Evolutionary conservation across 2,888 invertebrate species (phyloP), one percentile per base, ranked within the genome.

Genomic region (Diadegma fenestrale): DNA sequence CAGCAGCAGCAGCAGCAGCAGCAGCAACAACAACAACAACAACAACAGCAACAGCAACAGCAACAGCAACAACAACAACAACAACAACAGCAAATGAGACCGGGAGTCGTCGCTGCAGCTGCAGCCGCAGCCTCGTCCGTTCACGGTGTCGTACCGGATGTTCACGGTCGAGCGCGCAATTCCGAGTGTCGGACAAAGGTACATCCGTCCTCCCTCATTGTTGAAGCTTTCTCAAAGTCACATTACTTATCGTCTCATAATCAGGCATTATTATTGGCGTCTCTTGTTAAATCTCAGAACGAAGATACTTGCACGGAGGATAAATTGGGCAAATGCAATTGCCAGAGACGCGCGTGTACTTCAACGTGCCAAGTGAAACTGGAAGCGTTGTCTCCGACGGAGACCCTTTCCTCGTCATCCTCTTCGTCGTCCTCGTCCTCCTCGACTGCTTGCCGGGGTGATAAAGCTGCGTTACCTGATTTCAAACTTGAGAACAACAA

Each of bases 401-500:
- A 91, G 77, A 91, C 91, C 72, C 66, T 92, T 61, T 86, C 87
- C 80, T 66, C 85, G 64, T 79, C 80, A 87, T 82, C 72, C 88
- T 89, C 80, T 85, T 71, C 92, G 88, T 81, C 91, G 69, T 71
- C 92, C 61, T 86, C 87, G 81, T 48, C 79, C 48, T 76, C 82
- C 85, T 79, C 82, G 86, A 79, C 71, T 88, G 89, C 79, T 87
- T 87, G 85, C 33, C 73, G 73, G 0, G 78, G 26, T 37, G 86
- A 68, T 19, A 86, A 45, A 69, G 71, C 83, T 17, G 64, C 81
- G 48, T 63, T 88, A 45, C 91, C 90, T 68, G 88, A 89, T 58
- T 91, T 93, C 78, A 94, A 94, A 79, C 77, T 92, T 69, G 94
- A 94, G 82, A 93, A 93, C 87, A 93, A 93, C 87, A 93, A 93